Evolutionary conservation across 2,113 vertebrate species (phyloP).

Genomic region (Syrrhaptes paradoxus): DNA sequence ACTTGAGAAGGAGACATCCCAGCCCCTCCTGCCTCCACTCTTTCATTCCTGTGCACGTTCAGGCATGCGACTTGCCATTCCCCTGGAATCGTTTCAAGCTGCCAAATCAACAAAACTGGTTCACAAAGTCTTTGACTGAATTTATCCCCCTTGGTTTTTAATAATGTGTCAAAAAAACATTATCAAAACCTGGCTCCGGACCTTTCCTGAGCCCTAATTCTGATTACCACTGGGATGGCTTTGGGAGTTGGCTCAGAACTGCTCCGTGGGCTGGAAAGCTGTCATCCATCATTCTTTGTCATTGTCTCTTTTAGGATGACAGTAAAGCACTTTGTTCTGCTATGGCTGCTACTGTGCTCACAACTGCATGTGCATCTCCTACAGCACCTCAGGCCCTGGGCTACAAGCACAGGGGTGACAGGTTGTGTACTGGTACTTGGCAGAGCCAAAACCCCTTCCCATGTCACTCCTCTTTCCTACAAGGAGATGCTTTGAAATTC

Average conservation of each 20-base stretch:
- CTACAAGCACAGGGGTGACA: background rate
- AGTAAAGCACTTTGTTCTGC: background rate
- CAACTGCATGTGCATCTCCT: background rate
- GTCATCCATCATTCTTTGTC: background rate
- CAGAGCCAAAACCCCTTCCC: background rate
- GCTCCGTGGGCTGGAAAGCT: background rate
- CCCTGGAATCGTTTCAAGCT: background rate
- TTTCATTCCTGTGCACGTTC: background rate
- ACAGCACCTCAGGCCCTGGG: background rate
- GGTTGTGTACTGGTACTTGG: background rate
- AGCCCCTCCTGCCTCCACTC: background rate
- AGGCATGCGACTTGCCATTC: background rate
- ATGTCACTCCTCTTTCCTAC: background rate
- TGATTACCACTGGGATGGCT: background rate
- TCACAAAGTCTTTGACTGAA: background rate
- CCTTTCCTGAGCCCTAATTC: background rate
- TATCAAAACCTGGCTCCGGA: background rate
- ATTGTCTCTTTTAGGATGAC: background rate
- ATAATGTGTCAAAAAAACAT: fast-evolving
- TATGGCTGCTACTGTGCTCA: background rate
- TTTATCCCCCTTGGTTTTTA: background rate
- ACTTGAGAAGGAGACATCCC: background rate
- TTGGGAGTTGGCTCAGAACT: background rate
- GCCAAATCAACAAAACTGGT: background rate
- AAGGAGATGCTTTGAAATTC: background rate